Base-by-base conservation (phyloP, 2,797 vertebrate genomes). In the Carcharodon carcharias region DNA sequence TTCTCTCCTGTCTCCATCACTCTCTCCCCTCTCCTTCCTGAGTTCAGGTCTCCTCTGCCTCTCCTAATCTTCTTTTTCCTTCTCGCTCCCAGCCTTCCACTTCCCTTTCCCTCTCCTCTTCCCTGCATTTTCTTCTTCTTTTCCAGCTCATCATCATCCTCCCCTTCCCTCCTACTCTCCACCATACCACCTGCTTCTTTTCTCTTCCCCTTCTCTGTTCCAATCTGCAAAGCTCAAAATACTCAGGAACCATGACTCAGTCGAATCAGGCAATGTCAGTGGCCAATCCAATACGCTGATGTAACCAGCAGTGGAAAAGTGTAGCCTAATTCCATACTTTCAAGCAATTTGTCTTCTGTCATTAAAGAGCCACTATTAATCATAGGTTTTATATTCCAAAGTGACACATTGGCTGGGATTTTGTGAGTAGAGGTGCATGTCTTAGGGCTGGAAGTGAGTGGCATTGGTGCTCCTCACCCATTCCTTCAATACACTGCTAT, bases 51-150 rank as follows among this genome's bases (percentile, higher is more conserved):
- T 65, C 63, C 73, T 77, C 26, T 54, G 12, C 56, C 21, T 73
- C n/a, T 96, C 18, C 23, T 87, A 73, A 61, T 65, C 91, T 73
- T 73, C 91, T 8, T 89, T 73, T 92, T 96, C 91, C 45, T 87
- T 97, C 96, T 96, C 96, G 96, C 96, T 96, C 14, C 77, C 35
- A 82, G 18, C 40, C 96, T 97, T 96, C 28, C 88, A 35, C 31
- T 5, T 31, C 56, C 12, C 88, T 12, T 16, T 61, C 28, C 28
- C 28, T 8, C 31, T 96, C 96, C 80, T 94, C 65, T 61, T 40
- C 69, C 65, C 96, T 18, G 1, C 28, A 45, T 21, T 28, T 26
- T 21, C 28, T 18, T 35, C 35, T 12, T 61, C 56, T 4, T 12
- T 28, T 54, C 87, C 50, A 9, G 31, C 26, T 88, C 40, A 4